A percentile compares a stretch with the other conserved stretches of the same genome.
These are phyloP conservation scores for Camponotus vicinus DNA, from an alignment of 1,140 invertebrate species.

Conservation along the genomic window DNA sequence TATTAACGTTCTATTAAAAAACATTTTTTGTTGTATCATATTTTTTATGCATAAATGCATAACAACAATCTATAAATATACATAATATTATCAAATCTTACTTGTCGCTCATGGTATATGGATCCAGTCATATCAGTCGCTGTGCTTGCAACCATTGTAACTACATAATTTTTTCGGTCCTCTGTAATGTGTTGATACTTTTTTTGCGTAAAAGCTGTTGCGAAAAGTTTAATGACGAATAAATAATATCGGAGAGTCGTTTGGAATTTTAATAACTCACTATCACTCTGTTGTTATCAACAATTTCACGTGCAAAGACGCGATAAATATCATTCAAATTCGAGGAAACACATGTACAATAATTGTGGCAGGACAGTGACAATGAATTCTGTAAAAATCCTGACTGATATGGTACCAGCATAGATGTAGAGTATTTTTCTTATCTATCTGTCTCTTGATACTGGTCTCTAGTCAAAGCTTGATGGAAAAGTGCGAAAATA, in stretches of 20 bases:
- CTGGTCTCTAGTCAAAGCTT: not conserved
- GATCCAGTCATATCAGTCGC: conserved; percentile 81
- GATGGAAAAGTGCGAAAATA: not conserved
- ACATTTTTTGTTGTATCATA: not conserved
- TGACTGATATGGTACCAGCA: not conserved
- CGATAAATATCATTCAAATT: not conserved
- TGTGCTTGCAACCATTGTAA: conserved; percentile 79
- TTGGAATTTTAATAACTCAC: not conserved
- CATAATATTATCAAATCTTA: conserved; percentile 68
- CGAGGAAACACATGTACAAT: not conserved
- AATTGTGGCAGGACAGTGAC: not conserved
- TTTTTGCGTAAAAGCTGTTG: not conserved
- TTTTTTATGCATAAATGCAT: not conserved
- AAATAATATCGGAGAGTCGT: not conserved
- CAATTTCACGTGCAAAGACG: not conserved
- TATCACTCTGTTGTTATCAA: not conserved
- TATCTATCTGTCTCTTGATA: too few relatives aligned
- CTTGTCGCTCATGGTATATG: conserved; percentile 85
- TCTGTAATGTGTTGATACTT: not conserved
- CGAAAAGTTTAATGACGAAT: conserved; percentile 13
- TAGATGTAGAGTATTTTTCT: too few relatives aligned
- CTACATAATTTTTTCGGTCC: conserved; percentile 65
- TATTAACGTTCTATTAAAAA: not conserved
- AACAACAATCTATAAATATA: conserved; percentile 16
- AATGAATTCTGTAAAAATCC: conserved; percentile 1